Evolutionary conservation across 2,113 vertebrate genomes (phyloP).

Genomic region (Brachypteracias leptosomus): DNA sequence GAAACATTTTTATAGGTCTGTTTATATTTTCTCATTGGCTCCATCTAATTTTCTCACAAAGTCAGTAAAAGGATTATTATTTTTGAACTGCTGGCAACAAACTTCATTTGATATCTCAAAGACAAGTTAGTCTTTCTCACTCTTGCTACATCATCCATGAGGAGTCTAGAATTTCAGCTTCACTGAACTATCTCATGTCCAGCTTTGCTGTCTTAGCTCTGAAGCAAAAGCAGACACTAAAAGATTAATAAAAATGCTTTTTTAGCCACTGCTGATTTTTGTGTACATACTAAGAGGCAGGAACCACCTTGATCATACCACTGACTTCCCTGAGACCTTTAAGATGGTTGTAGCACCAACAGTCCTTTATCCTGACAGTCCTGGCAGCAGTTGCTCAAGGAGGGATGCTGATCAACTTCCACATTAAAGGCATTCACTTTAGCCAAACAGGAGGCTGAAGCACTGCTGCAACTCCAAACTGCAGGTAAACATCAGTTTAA

Average conservation of each 20-base stretch:
- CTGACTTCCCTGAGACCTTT: neutral
- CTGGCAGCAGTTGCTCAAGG: neutral
- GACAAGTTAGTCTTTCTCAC: neutral
- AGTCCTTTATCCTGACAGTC: neutral
- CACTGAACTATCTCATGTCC: neutral
- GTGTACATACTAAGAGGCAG: neutral
- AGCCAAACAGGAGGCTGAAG: neutral
- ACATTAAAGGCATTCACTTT: neutral
- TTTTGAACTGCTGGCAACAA: neutral
- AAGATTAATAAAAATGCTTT: neutral
- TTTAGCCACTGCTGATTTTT: neutral
- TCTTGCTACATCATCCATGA: neutral
- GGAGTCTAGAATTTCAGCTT: neutral
- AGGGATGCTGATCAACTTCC: neutral
- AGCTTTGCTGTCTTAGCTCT: neutral
- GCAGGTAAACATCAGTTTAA: accelerated
- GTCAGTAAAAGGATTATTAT: neutral
- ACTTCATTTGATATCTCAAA: neutral
- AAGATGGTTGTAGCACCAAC: neutral
- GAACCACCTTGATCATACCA: neutral
- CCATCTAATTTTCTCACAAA: neutral
- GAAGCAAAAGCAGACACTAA: neutral
- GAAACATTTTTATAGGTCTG: neutral
- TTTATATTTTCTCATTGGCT: neutral
- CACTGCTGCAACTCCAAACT: neutral